Percentiles rank a stretch among this genome's conserved stretches.
These are phyloP conservation scores for Leucosticte australis DNA, from an alignment of 2,113 vertebrate species.

Conservation along the genomic window DNA sequence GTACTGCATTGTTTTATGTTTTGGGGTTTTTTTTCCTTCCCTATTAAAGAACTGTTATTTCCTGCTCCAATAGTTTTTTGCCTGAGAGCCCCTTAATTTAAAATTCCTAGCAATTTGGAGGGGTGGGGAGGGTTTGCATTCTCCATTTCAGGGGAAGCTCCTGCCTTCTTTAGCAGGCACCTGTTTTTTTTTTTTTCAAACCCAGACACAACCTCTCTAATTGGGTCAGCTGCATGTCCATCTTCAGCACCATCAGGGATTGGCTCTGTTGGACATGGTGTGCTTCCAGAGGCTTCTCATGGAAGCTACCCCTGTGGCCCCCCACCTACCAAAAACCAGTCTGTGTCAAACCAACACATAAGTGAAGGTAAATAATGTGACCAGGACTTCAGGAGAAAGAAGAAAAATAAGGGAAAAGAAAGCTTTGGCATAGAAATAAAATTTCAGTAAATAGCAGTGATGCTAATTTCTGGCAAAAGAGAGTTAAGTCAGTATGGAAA, in stretches of 20 bases:
- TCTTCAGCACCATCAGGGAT: neutral
- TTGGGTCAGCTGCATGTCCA: neutral
- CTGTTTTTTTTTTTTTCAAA: no score
- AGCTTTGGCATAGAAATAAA: neutral
- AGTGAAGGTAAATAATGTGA: neutral
- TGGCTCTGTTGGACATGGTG: neutral
- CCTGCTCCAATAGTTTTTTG: no score
- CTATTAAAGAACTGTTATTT: no score
- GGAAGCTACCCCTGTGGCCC: neutral
- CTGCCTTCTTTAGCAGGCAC: no score
- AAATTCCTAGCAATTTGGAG: no score
- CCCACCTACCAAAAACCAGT: rapidly evolving
- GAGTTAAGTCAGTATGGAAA: slow-evolving; percentile 30
- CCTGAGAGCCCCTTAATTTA: no score
- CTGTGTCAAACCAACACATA: neutral
- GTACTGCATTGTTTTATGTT: no score
- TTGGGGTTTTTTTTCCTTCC: no score
- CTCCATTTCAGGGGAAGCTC: no score
- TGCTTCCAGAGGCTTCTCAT: neutral
- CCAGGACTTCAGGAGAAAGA: neutral
- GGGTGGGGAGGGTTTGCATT: no score
- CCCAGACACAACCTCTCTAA: no score
- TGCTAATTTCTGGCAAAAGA: slow-evolving; percentile 34
- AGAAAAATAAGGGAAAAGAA: neutral
- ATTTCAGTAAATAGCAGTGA: neutral